Evolutionary conservation across 1,140 invertebrate species (phyloP), one percentile per base, ranked within the genome.

Genomic region (Eriosoma lanigerum): DNA sequence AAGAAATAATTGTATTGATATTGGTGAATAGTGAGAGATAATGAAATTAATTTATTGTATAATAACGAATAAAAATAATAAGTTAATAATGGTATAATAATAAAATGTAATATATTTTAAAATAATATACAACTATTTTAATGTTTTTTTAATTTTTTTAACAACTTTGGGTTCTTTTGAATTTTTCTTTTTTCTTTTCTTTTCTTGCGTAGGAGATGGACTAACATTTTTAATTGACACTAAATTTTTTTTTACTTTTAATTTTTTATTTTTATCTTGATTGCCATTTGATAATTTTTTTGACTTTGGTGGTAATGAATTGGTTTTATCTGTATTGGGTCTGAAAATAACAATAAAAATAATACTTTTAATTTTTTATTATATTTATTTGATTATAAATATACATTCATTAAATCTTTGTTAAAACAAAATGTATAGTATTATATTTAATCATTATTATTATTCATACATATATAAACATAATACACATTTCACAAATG

Each of bases 211-310:
- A 19, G 26, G 19, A n/a, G 19, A 44, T 48, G 17, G n/a, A 15
- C n/a, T 70, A 70, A 48, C 44, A 50, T 52, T 29, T 10, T 29
- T 70, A 29, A 70, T 70, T 50, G 68, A 70, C 0, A 50, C 46
- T 50, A 70, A 50, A 70, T 70, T 70, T 70, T 70, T 70, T 50
- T 29, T 70, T 12, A 70, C 44, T 50, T 70, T 70, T 19, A 21
- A 3, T 19, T 70, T 50, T 29, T 50, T 26, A 50, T 4, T 50
- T 29, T 70, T 70, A 10, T 70, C 46, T 62, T 62, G 12, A 29
- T 32, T 62, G 1, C 32, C 17, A 29, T n/a, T 32, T 29, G 10
- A 50, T 48, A 17, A 44, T 17, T 17, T 24, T 48, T 70, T 70
- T 24, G 44, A 48, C 48, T 50, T 70, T 0, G 24, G 26, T 70